A percentile compares a stretch with the other conserved stretches of the same genome.
phyloP scores from a whole-genome alignment of 2,113 vertebrate genomes.

The Apteryx owenii region DNA sequence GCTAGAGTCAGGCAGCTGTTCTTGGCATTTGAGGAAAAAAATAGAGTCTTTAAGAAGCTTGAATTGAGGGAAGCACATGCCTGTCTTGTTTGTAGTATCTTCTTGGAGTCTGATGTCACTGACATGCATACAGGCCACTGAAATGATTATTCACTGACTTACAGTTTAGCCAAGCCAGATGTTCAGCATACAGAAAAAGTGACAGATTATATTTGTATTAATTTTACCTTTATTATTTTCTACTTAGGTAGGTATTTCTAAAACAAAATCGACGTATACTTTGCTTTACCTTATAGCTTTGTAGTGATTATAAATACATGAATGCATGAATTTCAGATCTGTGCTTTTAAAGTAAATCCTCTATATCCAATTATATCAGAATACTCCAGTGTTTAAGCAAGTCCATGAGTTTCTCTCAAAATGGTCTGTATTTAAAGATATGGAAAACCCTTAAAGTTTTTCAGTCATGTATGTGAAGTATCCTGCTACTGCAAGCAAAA shows the following conservation, averaged over 20 bases:
- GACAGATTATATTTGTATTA: neutral
- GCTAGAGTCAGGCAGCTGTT: neutral
- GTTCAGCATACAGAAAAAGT: neutral
- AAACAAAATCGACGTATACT: neutral
- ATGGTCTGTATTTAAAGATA: neutral
- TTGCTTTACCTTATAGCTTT: neutral
- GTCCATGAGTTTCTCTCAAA: neutral
- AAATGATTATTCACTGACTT: neutral
- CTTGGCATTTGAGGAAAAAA: neutral
- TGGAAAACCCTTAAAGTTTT: neutral
- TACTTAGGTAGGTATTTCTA: neutral
- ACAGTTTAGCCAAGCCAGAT: neutral
- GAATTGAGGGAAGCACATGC: accelerated
- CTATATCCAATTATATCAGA: neutral
- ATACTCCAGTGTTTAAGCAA: neutral
- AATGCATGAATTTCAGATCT: neutral
- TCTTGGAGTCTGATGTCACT: neutral
- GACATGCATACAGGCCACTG: neutral
- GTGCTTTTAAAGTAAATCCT: neutral
- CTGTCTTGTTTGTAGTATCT: neutral
- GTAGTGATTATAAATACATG: neutral
- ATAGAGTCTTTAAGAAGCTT: neutral
- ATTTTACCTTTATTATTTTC: neutral
- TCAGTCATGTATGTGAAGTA: neutral
- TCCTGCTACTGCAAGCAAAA: neutral